These are phyloP conservation scores for Eupeodes latifasciatus DNA, from an alignment of 2,888 invertebrate genomes.

Conservation along the genomic window DNA sequence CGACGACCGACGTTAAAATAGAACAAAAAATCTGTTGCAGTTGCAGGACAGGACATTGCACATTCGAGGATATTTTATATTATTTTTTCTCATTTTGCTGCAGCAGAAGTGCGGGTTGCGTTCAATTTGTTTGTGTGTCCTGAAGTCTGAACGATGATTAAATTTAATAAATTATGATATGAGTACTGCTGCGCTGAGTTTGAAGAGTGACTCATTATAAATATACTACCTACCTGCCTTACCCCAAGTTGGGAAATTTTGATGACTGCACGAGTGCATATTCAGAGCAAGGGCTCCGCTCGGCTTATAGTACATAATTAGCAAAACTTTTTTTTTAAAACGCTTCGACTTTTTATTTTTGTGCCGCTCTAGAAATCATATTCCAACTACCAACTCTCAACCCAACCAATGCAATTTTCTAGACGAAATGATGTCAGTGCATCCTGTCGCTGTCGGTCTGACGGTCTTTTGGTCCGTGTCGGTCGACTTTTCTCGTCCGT, in stretches of 20 bases:
- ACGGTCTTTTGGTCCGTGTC: neutral
- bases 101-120: conserved; percentile 3
- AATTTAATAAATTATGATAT: conserved; percentile 70
- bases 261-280: neutral
- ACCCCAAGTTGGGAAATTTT: neutral
- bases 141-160: conserved; percentile 51
- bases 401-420: conserved; percentile 26
- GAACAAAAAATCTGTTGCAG: conserved; percentile 50
- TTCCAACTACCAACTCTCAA: neutral
- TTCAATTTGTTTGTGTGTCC: neutral
- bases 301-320: conserved; percentile 27
- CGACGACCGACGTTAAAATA: neutral
- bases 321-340: conserved; percentile 37
- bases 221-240: no score
- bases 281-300: conserved; percentile 1
- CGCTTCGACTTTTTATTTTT: conserved; percentile 33
- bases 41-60: conserved; percentile 65
- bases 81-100: neutral
- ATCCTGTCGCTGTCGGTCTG: neutral
- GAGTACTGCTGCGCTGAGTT: conserved; percentile 7
- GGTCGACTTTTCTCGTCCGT: conserved; percentile 3
- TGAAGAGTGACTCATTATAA: conserved; percentile 45
- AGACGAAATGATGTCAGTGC: conserved; percentile 58
- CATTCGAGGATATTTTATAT: conserved; percentile 14
- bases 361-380: conserved; percentile 60